Evolutionary conservation across 2,888 invertebrate species (phyloP), one percentile per base, ranked within the genome.

Genomic region (Drosophila longiperda): DNA sequence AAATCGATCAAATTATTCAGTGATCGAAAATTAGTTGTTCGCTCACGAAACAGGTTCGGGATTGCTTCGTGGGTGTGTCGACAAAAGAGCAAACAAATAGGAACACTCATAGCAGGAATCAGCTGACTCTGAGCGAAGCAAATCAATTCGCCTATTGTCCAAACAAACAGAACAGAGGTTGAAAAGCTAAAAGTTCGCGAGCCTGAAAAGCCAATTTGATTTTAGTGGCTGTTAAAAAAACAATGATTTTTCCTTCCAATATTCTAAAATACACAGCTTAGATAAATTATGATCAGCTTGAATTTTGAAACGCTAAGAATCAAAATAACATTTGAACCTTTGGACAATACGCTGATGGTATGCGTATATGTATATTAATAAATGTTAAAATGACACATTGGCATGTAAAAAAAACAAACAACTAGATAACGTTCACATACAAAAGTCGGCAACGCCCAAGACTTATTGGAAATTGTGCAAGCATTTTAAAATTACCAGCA

Each of bases 341-440:
- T 15, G 20, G 8, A 15, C 42, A 38, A 20, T 42, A 20, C 15
- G 1, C 7, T 20, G 15, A 45, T 45, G 20, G 20, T 15, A 23
- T 45, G 45, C 20, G 33, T 20, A n/a, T 33, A 33, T 20, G 20
- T 26, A 23, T 49, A 45, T 34, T 26, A 60, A 9, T 38, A 45
- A 20, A 23, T 23, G 32, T 33, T 50, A 33, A 49, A 65, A 50
- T 60, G 50, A 65, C 59, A 65, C 59, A 59, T 65, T 33, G 53
- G 33, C 20, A 53, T 53, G 20, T 8, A 45, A 38, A 17, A 45
- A 20, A 12, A 38, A 17, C 38, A 42, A 42, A 29, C 26, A 50
- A 29, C 6, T n/a, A 49, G 23, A 36, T 36, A 36, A 36, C 36
- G 36, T 26, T 5, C 26, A 9, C 48, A 34, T 26, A 32, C 45